These are phyloP conservation scores for Lasioglossum albipes DNA, from an alignment of 1,140 invertebrate species.

Conservation along the genomic window DNA sequence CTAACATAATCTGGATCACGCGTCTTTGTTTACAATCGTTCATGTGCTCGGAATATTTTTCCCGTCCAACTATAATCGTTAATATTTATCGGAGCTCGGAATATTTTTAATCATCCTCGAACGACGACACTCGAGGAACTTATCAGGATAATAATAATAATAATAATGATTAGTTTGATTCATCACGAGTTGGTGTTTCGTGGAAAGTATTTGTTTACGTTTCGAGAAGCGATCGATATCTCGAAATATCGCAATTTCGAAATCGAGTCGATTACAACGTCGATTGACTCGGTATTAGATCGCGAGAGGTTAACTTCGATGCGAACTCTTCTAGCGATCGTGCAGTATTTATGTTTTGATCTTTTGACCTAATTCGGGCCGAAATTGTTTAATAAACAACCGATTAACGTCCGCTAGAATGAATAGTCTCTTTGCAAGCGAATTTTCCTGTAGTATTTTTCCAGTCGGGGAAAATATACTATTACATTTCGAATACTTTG, in stretches of 20 bases:
- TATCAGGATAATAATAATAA: background rate
- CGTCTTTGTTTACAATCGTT: too few species aligned
- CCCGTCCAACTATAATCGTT: background rate
- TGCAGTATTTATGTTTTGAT: slow-evolving; percentile 17
- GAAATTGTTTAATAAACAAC: background rate
- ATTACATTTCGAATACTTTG: too few species aligned
- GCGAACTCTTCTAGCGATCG: too few species aligned
- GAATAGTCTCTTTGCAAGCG: background rate
- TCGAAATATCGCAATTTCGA: background rate
- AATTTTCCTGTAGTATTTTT: background rate
- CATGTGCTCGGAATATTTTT: too few species aligned
- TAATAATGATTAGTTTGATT: background rate
- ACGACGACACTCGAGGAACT: background rate
- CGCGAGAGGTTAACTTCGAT: slow-evolving; percentile 4
- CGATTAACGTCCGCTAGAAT: background rate
- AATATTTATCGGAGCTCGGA: background rate
- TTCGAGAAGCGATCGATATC: background rate
- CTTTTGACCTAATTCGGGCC: background rate
- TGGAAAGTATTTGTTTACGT: background rate
- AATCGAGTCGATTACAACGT: background rate
- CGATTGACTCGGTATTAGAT: background rate
- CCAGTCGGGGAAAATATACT: too few species aligned
- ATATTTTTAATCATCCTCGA: background rate
- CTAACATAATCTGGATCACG: too few species aligned
- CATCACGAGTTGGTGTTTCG: background rate